Conservation (phyloP, 2,888 invertebrate species). For the Pasiphila rectangulata region DNA sequence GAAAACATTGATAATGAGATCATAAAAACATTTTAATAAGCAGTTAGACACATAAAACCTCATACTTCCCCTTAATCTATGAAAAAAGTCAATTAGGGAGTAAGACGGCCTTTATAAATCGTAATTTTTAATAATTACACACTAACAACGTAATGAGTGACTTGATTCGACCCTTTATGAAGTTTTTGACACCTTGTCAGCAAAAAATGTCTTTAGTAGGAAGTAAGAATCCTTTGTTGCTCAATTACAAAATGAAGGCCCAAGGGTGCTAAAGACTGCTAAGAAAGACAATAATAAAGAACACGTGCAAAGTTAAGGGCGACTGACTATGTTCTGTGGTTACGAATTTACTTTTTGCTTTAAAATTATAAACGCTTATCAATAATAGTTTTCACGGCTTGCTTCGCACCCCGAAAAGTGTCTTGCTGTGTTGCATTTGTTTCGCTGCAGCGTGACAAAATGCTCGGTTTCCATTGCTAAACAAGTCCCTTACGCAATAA, state of each 20-base stretch:
- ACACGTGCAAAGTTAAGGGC: neutral
- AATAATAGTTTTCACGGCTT: neutral
- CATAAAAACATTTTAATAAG: conserved; percentile 59
- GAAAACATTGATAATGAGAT: conserved; percentile 7
- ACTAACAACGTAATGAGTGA: conserved; percentile 51
- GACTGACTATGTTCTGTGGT: neutral
- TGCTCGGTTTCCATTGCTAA: neutral
- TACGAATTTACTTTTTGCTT: conserved; percentile 1
- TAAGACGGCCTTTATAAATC: conserved; percentile 44
- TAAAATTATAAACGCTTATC: conserved; percentile 1
- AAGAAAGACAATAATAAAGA: conserved; percentile 9
- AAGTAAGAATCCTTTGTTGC: conserved; percentile 33
- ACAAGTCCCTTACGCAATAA: conserved; percentile 22
- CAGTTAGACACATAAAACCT: conserved; percentile 47
- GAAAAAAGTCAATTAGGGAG: conserved; percentile 51
- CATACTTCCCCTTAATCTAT: conserved; percentile 35
- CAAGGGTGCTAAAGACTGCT: too few relatives aligned
- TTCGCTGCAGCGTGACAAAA: conserved; percentile 2
- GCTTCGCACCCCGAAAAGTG: neutral
- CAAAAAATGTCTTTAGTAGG: conserved; percentile 49
- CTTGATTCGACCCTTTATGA: conserved; percentile 53
- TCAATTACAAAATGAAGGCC: conserved; percentile 37
- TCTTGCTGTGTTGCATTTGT: conserved; percentile 1
- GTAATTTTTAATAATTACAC: conserved; percentile 71
- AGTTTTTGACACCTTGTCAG: conserved; percentile 59